Evolutionary conservation across 2,888 invertebrate genomes (phyloP), one percentile per base, ranked within the genome.

Genomic region (Neoaliturus tenellus): DNA sequence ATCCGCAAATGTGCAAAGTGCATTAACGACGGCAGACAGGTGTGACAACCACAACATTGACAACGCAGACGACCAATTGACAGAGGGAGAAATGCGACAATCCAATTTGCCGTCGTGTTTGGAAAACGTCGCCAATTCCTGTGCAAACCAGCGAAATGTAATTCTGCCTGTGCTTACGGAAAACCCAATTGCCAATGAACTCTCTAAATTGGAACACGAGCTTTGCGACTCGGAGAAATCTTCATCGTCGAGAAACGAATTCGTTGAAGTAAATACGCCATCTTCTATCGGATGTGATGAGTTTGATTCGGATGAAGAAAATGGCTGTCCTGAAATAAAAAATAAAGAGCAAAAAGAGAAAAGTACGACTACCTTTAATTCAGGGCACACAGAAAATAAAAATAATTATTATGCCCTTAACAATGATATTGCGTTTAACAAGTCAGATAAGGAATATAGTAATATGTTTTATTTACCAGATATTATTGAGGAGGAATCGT

Each of bases 191-290:
- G 44, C 39, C 25, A 17, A 48, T 75, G 48, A 44, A 75, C 20
- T 39, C 28, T 55, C 28, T 55, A 78, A 78, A 78, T 78, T 78
- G 35, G 82, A 82, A 82, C 69, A 82, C 35, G 71, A 82, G 41
- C 62, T 69, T 33, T 20, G 51, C 44, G 82, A 82, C n/a, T 48
- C 71, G 10, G 71, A 82, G 31, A 78, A 78, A 55, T 55, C 33
- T 10, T 28, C 25, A 14, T 25, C 78, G 33, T 78, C 35, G 12
- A 55, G 20, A 55, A 17, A 23, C 17, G 71, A 71, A 33, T n/a
- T 28, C 17, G 39, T 62, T n/a, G 25, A 28, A 12, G 62, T 23
- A 31, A 48, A 25, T 82, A 35, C 51, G 14, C 0, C 44, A 44
- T n/a, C 31, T 20, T 17, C 69, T 23, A n/a, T 28, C 31, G 69